Evolutionary conservation across 2,113 vertebrate genomes (phyloP).

Genomic region (Brachirus orientalis): DNA sequence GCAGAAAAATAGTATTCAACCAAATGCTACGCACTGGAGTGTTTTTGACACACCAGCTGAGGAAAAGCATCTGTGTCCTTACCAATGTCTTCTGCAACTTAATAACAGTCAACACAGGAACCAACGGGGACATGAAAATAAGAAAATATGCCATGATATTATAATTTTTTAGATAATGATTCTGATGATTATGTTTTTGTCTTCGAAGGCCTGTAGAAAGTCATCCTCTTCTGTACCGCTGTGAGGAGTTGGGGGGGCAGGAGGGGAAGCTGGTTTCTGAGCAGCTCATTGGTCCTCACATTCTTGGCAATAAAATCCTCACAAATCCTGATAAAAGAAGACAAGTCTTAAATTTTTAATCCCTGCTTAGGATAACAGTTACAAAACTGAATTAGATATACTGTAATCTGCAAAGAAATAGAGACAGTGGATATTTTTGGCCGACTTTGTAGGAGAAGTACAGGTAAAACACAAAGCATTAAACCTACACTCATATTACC

Average conservation of each 20-base stretch:
- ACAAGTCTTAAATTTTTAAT: slow-evolving; percentile 13
- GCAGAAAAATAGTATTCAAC: too few species aligned
- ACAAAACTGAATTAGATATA: background rate
- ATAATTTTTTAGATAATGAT: slow-evolving; percentile 32
- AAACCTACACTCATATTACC: too few species aligned
- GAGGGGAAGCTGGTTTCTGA: slow-evolving; percentile 84
- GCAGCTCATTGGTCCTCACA: slow-evolving; percentile 47
- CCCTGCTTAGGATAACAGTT: slow-evolving; percentile 8
- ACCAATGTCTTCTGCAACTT: too few species aligned
- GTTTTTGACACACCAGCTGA: too few species aligned
- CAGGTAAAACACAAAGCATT: too few species aligned
- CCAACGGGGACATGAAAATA: background rate
- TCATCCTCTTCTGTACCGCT: slow-evolving; percentile 86
- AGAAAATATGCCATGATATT: background rate
- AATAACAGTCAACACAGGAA: too few species aligned
- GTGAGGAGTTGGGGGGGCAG: slow-evolving; percentile 86
- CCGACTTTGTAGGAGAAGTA: too few species aligned
- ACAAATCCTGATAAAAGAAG: slow-evolving; percentile 80
- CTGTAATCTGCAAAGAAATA: background rate
- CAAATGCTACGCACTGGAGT: too few species aligned
- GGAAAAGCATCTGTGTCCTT: too few species aligned
- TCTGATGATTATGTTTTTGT: slow-evolving; percentile 29
- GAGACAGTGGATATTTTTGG: background rate
- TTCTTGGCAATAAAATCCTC: slow-evolving; percentile 91
- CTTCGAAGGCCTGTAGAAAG: slow-evolving; percentile 86